Evolutionary conservation across 2,797 vertebrate species (phyloP), one percentile per base, ranked within the genome.

Genomic region (Leptoclinus maculatus): DNA sequence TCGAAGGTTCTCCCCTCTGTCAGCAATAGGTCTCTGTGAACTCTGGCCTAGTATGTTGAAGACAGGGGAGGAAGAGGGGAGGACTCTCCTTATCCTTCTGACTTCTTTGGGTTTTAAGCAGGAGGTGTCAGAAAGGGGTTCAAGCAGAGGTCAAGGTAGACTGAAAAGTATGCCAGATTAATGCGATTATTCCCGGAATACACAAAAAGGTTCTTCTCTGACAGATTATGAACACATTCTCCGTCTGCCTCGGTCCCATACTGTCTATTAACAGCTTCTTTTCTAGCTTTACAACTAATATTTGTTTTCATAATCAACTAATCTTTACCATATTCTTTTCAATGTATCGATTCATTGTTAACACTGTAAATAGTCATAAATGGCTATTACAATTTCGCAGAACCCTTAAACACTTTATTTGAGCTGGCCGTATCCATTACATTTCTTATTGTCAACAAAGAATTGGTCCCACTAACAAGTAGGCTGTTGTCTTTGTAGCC

Each of bases 1-100:
- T 78, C 77, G 68, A 80, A 71, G 36, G 72, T 85, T 79, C 51
- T 47, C 57, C 69, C 65, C 56, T 29, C 36, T 56, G 82, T 80
- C 60, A 13, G 64, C 47, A 63, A n/a, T 38, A 23, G 47, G 16
- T 38, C 68, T 65, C 7, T 29, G n/a, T 78, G 65, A 83, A 75
- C 83, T 74, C 80, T 84, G 73, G 43, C 66, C 74, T 83, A 51
- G 21, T 23, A 51, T 23, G 54, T 66, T 62, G 75, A 71, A 60
- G 80, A 63, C 74, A n/a, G n/a, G 39, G 79, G 76, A 86, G 71
- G 66, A 78, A 25, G 47, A 62, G 25, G 25, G 34, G 10, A 32
- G 32, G 16, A 29, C 7, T 60, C n/a, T 16, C 21, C 16, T 39
- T 21, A 8, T 17, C 43, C 47, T 6, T 45, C 43, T 17, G 14